phyloP scores from a whole-genome alignment of 2,797 vertebrate species.

The Lepus oiostolus region DNA sequence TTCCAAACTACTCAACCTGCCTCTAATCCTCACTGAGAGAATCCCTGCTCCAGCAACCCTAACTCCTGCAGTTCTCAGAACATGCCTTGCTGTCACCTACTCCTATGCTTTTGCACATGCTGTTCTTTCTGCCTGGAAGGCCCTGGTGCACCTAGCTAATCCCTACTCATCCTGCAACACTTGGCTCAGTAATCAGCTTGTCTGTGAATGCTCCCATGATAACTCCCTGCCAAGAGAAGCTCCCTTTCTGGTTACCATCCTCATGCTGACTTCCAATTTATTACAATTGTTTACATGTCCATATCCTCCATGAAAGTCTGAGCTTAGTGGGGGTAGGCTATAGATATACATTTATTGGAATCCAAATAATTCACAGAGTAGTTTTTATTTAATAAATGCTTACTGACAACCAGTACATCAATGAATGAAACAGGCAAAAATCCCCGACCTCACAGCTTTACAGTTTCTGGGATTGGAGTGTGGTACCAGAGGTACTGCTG shows the following conservation, averaged over 20 bases:
- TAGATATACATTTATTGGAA: not conserved
- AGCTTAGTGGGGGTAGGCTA: not conserved
- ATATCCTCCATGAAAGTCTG: not conserved
- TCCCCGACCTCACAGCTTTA: not conserved
- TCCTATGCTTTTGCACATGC: not conserved
- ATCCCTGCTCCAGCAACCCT: not conserved
- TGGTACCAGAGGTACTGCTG: not conserved
- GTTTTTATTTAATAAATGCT: conserved; percentile 12
- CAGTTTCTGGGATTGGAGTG: not conserved
- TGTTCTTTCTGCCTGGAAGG: not conserved
- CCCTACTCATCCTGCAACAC: not conserved
- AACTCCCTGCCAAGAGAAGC: not conserved
- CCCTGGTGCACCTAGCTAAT: not conserved
- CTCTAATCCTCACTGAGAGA: not conserved
- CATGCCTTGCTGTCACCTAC: not conserved
- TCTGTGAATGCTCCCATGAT: not conserved
- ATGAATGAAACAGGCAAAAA: conserved; percentile 55
- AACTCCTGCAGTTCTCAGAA: not conserved
- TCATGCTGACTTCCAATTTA: conserved; percentile 25
- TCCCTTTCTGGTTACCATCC: not conserved
- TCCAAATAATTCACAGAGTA: conserved; percentile 42
- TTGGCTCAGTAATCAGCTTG: not conserved
- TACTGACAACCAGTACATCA: not conserved
- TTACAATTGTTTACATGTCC: not conserved
- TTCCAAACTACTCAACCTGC: not conserved